Percentiles rank a stretch among this genome's conserved stretches.
Evolutionary conservation across 2,113 vertebrate genomes (phyloP).

Genomic region (Dicerorhinus sumatrensis): DNA sequence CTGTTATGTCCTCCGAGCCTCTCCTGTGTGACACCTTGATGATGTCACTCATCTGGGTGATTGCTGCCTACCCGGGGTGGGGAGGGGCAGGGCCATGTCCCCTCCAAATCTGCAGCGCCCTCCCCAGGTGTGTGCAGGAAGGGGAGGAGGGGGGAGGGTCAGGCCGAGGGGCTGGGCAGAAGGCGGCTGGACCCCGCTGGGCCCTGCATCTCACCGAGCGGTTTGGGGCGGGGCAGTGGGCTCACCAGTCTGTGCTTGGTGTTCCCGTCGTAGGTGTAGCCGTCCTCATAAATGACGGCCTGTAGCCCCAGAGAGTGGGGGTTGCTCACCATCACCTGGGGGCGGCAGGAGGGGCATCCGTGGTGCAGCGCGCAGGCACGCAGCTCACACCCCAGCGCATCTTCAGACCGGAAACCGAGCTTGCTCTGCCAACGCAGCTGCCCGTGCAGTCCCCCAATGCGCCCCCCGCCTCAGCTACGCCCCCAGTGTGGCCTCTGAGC

Average conservation of each 20-base stretch:
- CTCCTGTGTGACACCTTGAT: not conserved
- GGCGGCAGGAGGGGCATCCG: not conserved
- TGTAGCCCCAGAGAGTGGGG: constrained; percentile 73
- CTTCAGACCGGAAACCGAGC: not conserved
- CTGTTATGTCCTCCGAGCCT: accelerated
- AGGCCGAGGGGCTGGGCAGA: not conserved
- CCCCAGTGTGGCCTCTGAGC: not conserved
- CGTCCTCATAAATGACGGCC: accelerated
- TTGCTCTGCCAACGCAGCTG: not conserved
- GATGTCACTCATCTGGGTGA: not conserved
- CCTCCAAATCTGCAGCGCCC: not conserved
- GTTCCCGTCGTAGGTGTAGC: not conserved
- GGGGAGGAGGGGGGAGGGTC: not conserved
- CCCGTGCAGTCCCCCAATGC: accelerated
- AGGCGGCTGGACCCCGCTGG: accelerated
- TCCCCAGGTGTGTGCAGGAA: accelerated
- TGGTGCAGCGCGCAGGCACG: no score
- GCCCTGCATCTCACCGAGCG: not conserved
- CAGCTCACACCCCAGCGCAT: no score
- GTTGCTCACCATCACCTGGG: constrained; percentile 74
- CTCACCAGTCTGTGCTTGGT: constrained; percentile 61
- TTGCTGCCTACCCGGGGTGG: no score
- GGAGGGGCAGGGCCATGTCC: no score
- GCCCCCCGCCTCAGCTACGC: not conserved
- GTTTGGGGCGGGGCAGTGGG: accelerated